Evolutionary conservation across 2,888 invertebrate species (phyloP).

Genomic region (Drosophila austrosaltans): DNA sequence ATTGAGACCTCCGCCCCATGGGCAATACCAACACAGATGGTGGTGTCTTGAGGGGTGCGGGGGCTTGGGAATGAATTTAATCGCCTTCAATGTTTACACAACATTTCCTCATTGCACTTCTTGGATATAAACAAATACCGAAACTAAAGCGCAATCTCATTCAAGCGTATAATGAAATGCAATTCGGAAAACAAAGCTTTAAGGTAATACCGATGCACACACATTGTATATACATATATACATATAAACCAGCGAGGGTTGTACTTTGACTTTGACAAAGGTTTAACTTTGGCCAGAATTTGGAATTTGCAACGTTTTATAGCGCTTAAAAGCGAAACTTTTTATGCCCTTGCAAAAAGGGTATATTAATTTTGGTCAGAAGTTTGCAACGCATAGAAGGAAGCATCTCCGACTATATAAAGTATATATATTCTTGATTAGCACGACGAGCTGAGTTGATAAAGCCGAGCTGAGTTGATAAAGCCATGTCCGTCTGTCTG

Average conservation of each 20-base stretch:
- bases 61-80: not conserved
- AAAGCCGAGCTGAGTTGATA: too few species aligned
- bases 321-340: too few species aligned
- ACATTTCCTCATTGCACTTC: not conserved
- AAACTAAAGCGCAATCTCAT: slow-evolving; percentile 1
- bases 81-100: slow-evolving; percentile 6
- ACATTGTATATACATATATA: not conserved
- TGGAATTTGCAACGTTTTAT: too few species aligned
- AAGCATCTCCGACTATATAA: too few species aligned
- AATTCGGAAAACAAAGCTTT: slow-evolving; percentile 12
- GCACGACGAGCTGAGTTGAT: too few species aligned
- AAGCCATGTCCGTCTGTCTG: too few species aligned
- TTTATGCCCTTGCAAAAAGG: too few species aligned
- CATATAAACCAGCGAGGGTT: not conserved
- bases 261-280: not conserved
- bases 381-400: too few species aligned
- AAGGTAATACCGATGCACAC: not conserved
- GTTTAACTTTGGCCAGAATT: too few species aligned
- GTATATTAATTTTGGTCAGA: too few species aligned
- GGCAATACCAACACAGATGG: too few species aligned
- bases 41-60: not conserved
- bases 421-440: too few species aligned
- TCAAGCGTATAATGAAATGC: slow-evolving; percentile 20
- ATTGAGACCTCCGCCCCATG: not conserved
- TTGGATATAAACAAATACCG: slow-evolving; percentile 3